These are phyloP conservation scores for Leuciscus idus DNA, from an alignment of 2,113 vertebrate genomes.

Conservation along the genomic window DNA sequence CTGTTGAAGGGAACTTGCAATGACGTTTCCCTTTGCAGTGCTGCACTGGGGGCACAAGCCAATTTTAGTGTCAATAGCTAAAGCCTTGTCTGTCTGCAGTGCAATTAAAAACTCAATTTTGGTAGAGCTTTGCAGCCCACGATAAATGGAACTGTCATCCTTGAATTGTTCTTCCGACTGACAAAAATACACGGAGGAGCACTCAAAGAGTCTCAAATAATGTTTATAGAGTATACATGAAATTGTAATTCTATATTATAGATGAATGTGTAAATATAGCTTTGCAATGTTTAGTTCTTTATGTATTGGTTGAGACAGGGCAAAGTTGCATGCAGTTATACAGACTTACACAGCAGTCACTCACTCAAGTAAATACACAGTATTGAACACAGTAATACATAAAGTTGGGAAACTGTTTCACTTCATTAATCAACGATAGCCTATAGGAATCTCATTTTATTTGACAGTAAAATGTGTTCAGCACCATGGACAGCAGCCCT, in stretches of 20 bases:
- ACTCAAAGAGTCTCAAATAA: constrained; percentile 42
- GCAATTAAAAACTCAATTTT: constrained; percentile 78
- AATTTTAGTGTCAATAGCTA: constrained; percentile 67
- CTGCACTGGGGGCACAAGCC: constrained; percentile 47
- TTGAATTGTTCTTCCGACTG: constrained; percentile 69
- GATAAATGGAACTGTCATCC: constrained; percentile 71
- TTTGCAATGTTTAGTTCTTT: neutral
- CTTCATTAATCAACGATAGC: neutral
- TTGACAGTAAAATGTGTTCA: neutral
- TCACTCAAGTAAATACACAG: neutral
- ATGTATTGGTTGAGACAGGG: neutral
- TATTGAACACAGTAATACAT: neutral
- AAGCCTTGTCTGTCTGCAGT: constrained; percentile 65
- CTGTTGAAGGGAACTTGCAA: constrained; percentile 15
- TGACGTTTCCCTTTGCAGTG: constrained; percentile 33
- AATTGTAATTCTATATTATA: neutral
- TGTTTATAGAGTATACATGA: neutral
- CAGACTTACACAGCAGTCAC: neutral
- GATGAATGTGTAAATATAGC: neutral
- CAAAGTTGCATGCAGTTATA: neutral
- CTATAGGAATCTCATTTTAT: neutral
- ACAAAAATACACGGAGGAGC: constrained; percentile 61
- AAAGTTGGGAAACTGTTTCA: neutral
- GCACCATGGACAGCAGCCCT: constrained; percentile 54
- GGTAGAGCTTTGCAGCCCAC: constrained; percentile 68